These are phyloP conservation scores for Drosophila azteca DNA, from an alignment of 1,140 invertebrate genomes.

Conservation along the genomic window DNA sequence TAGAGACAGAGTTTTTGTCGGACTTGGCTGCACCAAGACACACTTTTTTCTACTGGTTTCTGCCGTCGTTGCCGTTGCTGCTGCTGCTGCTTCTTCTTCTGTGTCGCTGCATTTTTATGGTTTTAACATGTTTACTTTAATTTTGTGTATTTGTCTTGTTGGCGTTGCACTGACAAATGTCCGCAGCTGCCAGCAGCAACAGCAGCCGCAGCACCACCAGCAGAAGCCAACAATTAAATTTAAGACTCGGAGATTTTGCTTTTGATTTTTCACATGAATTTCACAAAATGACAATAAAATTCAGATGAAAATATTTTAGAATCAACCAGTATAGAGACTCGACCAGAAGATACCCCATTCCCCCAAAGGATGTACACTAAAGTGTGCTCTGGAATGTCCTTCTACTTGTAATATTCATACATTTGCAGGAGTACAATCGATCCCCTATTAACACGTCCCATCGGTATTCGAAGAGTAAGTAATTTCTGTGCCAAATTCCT, in stretches of 20 bases:
- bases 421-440: neutral
- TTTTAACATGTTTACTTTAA: constrained; percentile 81
- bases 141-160: constrained; percentile 77
- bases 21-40: constrained; percentile 28
- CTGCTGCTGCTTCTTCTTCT: constrained; percentile 31
- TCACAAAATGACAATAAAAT: no score
- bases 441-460: neutral
- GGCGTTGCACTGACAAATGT: constrained; percentile 76
- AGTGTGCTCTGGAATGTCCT: neutral
- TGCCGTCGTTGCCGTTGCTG: constrained; percentile 19
- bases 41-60: constrained; percentile 33
- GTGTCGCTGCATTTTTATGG: constrained; percentile 74
- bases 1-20: constrained; percentile 42
- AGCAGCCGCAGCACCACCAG: neutral
- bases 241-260: no score
- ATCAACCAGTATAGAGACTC: neutral
- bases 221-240: constrained; percentile 13
- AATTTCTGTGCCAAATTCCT: neutral
- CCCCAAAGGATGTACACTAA: no score
- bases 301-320: no score
- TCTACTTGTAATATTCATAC: no score
- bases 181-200: constrained; percentile 10
- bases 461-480: no score
- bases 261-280: no score
- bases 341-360: neutral